Evolutionary conservation across 2,888 invertebrate genomes (phyloP), one percentile per base, ranked within the genome.

Genomic region (Aphodius sticticus): DNA sequence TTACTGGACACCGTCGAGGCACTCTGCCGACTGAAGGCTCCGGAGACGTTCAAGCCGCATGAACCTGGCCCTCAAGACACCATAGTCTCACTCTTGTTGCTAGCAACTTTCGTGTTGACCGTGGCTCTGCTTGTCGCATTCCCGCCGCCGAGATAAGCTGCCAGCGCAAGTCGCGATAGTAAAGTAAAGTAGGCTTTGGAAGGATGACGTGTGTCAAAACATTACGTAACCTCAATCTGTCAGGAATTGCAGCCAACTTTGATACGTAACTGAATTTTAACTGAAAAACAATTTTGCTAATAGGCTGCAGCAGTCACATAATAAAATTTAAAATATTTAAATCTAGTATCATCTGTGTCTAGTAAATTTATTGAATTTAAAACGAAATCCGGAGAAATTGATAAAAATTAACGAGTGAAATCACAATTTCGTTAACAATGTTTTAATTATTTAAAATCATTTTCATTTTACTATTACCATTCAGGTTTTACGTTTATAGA

Each of bases 51-150:
- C 82, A 81, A 83, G 83, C 84, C 76, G 87, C 79, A 76, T 79
- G 85, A 84, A 87, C 86, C 89, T 77, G 85, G 85, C 79, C 85
- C 85, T 84, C 85, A 86, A 85, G 89, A 90, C 89, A 89, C 90
- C 90, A 88, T 91, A 90, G 90, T 91, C 91, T 91, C 91, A 89
- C 88, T 89, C 84, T 83, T 88, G 85, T 86, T 88, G 84, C 85
- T 90, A 84, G 87, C 89, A 78, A 83, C 87, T 86, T 91, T 91
- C 87, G 86, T 91, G 83, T 86, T 88, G 80, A 90, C 90, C 82
- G 84, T 91, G 84, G 87, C 87, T 84, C 85, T 91, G 83, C 88
- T 91, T 83, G 88, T 90, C 83, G 84, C 88, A 77, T 91, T 88
- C 86, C 91, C 91, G 77, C 87, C 91, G 79, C 90, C 91, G 76